Evolutionary conservation across 1,140 invertebrate genomes (phyloP), one percentile per base, ranked within the genome.

Genomic region (Leptinotarsa lineolata): DNA sequence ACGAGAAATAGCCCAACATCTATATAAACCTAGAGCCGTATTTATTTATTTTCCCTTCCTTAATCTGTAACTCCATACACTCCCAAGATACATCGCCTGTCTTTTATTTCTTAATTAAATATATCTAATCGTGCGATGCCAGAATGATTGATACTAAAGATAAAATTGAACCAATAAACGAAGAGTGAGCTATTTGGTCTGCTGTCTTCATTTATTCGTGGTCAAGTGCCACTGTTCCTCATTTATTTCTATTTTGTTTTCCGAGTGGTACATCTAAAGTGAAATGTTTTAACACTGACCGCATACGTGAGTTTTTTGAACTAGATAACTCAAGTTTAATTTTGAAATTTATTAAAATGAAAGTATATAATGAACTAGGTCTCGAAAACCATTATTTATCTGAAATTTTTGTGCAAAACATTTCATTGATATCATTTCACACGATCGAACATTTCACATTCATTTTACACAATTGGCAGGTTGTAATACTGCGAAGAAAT

Each of bases 21-120:
- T 24, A 59, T 70, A 70, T 70, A 60, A 70, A 70, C 22, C 48
- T 45, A 24, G 48, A 54, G 48, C 48, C 48, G 54, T 22, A 21
- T 59, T 24, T 60, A 59, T 60, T 70, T 70, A 70, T 70, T 70
- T 70, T 70, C 48, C 54, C 54, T 67, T 70, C 30, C 54, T 59
- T 58, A 59, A 70, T 59, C 30, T 59, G n/a, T 20, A 16, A 21
- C 20, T 60, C 48, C 30, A 67, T 67, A 44, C n/a, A 45, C 39
- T 30, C 24, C 21, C 68, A 59, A 58, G 46, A 58, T 30, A 70
- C 54, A 70, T 59, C 68, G 68, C 13, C 68, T 70, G 68, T 70
- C 68, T 70, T 70, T 70, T 70, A 60, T 70, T 70, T 70, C 68
- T 70, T 70, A 70, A 70, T 70, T 70, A 70, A 70, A 70, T 70